Evolutionary conservation across 2,888 invertebrate genomes (phyloP), one percentile per base, ranked within the genome.

Genomic region (Rhaphigaster nebulosa): DNA sequence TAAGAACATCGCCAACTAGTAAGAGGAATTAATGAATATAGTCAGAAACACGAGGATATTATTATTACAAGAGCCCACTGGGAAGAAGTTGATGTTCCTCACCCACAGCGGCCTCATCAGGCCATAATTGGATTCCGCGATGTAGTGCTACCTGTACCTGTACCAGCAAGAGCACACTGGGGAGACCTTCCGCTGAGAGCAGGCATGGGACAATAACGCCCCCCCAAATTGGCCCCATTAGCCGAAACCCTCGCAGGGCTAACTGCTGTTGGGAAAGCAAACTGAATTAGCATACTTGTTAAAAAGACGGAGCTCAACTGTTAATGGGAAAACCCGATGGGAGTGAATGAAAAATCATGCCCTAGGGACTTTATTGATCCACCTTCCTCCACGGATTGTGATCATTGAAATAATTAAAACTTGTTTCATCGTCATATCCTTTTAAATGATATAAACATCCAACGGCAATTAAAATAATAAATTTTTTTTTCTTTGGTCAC

Each of bases 271-370:
- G 34, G 70, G 70, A 76, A 76, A 76, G 70, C 70, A 76, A 76
- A 76, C 70, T 76, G 70, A 76, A 76, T 76, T 76, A 76, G 70
- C 70, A 76, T 76, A 76, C 70, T 76, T 76, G 70, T 76, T 76
- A 38, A 76, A 76, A 76, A 76, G 70, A 76, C 70, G 23, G 23
- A 5, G 29, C 8, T 23, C 70, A 13, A 2, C 70, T 76, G 70
- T 76, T 76, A 38, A 38, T 38, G 34, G 70, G 70, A 76, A 76
- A 38, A 34, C 70, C 70, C 23, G 70, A 20, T 38, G 70, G 34
- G 6, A 5, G 38, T 8, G 20, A 38, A 29, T 29, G 65, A 76
- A 76, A 76, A 76, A 76, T 38, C 34, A 18, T 38, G 6, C 38
- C 23, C 70, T 1, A 1, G 70, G 38, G 70, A 38, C 20, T 23